Percentiles rank a stretch among this genome's conserved stretches.
phyloP scores from a whole-genome alignment of 2,113 vertebrate species.

The Heliornis fulica region DNA sequence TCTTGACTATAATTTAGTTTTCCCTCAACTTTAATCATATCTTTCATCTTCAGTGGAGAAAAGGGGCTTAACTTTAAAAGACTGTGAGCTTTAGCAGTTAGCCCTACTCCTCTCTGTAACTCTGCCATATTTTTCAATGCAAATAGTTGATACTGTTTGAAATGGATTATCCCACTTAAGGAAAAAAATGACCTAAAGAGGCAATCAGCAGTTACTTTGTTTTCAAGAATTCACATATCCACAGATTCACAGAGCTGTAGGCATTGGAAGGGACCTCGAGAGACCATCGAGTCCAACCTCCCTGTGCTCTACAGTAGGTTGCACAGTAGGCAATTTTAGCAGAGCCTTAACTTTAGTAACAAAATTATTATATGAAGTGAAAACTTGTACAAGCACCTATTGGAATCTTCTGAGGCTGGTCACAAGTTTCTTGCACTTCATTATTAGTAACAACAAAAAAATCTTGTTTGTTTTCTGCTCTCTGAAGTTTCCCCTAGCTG shows the following conservation, averaged over 20 bases:
- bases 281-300: no score
- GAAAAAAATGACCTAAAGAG: not conserved
- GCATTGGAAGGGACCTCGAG: no score
- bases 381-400: conserved; percentile 24
- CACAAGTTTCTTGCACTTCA: conserved; percentile 26
- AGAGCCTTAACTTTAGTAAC: not conserved
- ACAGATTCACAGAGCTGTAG: no score
- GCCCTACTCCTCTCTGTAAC: not conserved
- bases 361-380: not conserved
- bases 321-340: no score
- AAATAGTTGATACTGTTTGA: not conserved
- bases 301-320: no score
- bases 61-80: not conserved
- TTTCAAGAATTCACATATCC: not conserved
- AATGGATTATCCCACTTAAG: not conserved
- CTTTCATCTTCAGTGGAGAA: not conserved
- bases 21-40: not conserved
- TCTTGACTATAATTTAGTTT: not conserved
- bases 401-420: not conserved
- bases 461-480: not conserved
- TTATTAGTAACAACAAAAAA: conserved; percentile 51
- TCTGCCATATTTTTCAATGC: not conserved
- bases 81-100: not conserved
- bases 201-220: not conserved
- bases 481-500: not conserved